Base-by-base conservation (phyloP, 2,797 vertebrate genomes). In the Onychomys arenicola region DNA sequence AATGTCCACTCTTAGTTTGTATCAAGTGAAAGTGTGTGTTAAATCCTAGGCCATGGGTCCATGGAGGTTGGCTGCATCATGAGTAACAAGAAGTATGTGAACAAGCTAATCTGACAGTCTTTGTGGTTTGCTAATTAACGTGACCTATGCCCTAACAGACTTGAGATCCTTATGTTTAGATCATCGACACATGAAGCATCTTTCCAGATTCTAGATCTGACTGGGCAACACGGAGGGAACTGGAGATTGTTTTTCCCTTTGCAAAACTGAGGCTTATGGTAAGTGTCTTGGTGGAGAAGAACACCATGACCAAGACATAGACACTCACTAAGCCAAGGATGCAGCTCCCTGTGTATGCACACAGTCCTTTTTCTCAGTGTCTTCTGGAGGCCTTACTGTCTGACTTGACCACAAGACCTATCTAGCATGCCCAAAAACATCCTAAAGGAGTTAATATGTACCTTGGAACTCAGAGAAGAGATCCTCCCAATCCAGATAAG, bases 21-120 rank as follows among this genome's bases (percentile, higher is more conserved):
- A 52, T 29, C 75, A 63, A 90, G 32, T 55, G 14, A 63, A 92
- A 86, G n/a, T 49, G 1, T 34, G 52, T 69, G 32, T 6, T 40
- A 40, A 89, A 23, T 91, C 37, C 6, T 23, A 75, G 32, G 57
- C 29, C 27, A 0, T 71, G 65, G 29, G 80, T 59, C 61, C 89
- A 14, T 73, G 63, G 6, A 75, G 25, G 75, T 40, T 80, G 71
- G 69, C 57, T 80, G 67, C 29, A 87, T 67, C 89, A 52, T 69
- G 29, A 92, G 59, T 71, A 96, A 63, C 32, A 94, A 11, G 37
- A 89, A 94, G 34, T 89, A 7, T 76, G 12, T 75, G 69, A 93
- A 57, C 40, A 92, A 96, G 0, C 78, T 49, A 69, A 90, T 88
- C 71, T 89, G 55, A 86, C 52, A 65, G 13, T 75, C 87, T 75